These are phyloP conservation scores for Pseudonaja textilis DNA, from an alignment of 2,113 vertebrate genomes.

Conservation along the genomic window DNA sequence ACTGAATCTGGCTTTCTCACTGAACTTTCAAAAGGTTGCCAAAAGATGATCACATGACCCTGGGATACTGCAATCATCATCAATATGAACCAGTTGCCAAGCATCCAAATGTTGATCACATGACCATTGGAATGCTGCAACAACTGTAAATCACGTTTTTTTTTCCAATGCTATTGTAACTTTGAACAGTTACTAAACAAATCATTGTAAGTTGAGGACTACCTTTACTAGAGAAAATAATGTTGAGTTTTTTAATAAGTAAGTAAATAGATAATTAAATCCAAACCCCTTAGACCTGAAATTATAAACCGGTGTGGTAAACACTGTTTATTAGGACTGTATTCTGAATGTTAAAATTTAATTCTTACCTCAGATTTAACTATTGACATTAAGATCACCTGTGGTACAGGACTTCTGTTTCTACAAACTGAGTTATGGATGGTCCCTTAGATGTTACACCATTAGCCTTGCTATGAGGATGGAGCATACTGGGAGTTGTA, in stretches of 20 bases:
- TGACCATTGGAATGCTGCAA: neutral
- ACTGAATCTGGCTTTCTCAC: no score
- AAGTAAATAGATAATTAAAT: neutral
- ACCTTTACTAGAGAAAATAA: neutral
- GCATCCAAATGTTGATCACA: neutral
- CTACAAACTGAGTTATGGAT: neutral
- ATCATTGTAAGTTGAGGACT: neutral
- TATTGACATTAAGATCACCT: slow-evolving; percentile 6
- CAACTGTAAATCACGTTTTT: neutral
- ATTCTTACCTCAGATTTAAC: slow-evolving; percentile 30
- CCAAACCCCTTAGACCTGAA: neutral
- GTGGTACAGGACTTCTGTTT: accelerated
- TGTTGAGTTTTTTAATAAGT: neutral
- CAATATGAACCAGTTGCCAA: neutral
- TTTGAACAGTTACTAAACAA: neutral
- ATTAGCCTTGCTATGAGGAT: neutral
- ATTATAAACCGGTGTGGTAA: neutral
- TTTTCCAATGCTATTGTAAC: neutral
- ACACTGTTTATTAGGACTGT: neutral
- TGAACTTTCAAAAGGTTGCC: neutral
- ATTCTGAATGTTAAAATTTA: slow-evolving; percentile 19
- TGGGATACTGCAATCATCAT: neutral
- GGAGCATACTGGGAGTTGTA: neutral
- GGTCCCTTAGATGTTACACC: neutral
- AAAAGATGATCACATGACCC: neutral